Percentiles rank a stretch among this genome's conserved stretches.
Evolutionary conservation across 2,888 invertebrate species (phyloP).

Genomic region (Lepidocyrtoides sp.): DNA sequence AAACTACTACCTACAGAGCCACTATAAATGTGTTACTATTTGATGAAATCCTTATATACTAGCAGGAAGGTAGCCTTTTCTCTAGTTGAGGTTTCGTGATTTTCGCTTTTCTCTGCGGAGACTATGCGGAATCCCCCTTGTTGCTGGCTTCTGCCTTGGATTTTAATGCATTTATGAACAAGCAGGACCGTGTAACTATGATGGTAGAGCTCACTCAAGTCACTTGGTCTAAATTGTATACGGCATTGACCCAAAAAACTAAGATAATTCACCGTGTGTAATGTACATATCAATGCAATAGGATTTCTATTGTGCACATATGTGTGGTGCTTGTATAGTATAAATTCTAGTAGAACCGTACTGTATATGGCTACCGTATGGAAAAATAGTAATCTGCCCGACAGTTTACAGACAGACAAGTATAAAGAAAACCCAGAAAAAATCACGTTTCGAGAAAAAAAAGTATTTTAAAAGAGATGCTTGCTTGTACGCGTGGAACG

Average conservation of each 20-base stretch:
- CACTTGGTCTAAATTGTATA: slow-evolving; percentile 39
- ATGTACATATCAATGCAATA: not conserved
- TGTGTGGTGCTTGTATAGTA: no score
- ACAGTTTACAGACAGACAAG: not conserved
- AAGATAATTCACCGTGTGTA: slow-evolving; percentile 54
- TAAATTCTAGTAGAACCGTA: no score
- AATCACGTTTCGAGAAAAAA: not conserved
- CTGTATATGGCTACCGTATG: not conserved
- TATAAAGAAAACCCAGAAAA: not conserved
- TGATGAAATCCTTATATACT: slow-evolving; percentile 37
- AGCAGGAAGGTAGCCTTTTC: not conserved
- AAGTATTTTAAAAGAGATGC: not conserved
- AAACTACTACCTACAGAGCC: no score
- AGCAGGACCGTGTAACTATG: not conserved
- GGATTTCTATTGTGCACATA: not conserved
- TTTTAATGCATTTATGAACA: slow-evolving; percentile 8
- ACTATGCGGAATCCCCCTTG: slow-evolving; percentile 51
- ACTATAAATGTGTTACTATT: not conserved
- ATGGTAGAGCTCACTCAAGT: not conserved
- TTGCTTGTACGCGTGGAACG: no score
- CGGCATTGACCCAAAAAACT: slow-evolving; percentile 73
- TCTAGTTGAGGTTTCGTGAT: not conserved
- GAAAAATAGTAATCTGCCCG: not conserved
- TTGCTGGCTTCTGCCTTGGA: not conserved
- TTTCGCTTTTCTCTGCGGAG: slow-evolving; percentile 57